These are phyloP conservation scores for Solenopsis fugax DNA, from an alignment of 1,140 invertebrate genomes.

Conservation along the genomic window DNA sequence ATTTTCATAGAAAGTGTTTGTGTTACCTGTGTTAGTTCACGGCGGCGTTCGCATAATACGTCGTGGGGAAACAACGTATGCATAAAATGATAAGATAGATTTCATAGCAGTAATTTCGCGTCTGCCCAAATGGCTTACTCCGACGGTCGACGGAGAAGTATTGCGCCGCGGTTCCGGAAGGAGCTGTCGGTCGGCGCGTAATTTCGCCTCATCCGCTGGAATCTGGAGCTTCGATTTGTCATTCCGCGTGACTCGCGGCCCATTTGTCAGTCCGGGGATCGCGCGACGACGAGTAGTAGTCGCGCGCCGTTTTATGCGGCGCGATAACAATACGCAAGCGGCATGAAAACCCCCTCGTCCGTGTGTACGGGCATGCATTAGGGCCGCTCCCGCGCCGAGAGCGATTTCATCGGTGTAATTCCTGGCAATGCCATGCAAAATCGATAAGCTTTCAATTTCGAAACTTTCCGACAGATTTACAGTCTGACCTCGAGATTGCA, in stretches of 20 bases:
- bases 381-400: slow-evolving; percentile 20
- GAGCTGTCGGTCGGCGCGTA: slow-evolving; percentile 51
- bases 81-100: slow-evolving; percentile 65
- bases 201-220: slow-evolving; percentile 70
- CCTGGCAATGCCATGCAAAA: slow-evolving; percentile 51
- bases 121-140: slow-evolving; percentile 48
- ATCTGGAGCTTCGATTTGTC: slow-evolving; percentile 74
- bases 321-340: slow-evolving; percentile 61
- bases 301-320: slow-evolving; percentile 62
- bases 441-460: slow-evolving; percentile 76
- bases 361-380: slow-evolving; percentile 40
- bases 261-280: slow-evolving; percentile 72
- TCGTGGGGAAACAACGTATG: slow-evolving; percentile 39
- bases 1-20: too few species aligned
- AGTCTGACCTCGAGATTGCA: not conserved
- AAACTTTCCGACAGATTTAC: slow-evolving; percentile 64
- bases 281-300: slow-evolving; percentile 62
- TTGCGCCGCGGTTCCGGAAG: slow-evolving; percentile 48
- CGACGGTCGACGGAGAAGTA: slow-evolving; percentile 64
- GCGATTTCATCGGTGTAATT: slow-evolving; percentile 66
- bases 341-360: not conserved
- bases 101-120: slow-evolving; percentile 55
- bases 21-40: not conserved
- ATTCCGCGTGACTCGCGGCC: slow-evolving; percentile 70
- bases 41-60: not conserved